Evolutionary conservation across 1,140 invertebrate species (phyloP).

Genomic region (Epicauta chinensis): DNA sequence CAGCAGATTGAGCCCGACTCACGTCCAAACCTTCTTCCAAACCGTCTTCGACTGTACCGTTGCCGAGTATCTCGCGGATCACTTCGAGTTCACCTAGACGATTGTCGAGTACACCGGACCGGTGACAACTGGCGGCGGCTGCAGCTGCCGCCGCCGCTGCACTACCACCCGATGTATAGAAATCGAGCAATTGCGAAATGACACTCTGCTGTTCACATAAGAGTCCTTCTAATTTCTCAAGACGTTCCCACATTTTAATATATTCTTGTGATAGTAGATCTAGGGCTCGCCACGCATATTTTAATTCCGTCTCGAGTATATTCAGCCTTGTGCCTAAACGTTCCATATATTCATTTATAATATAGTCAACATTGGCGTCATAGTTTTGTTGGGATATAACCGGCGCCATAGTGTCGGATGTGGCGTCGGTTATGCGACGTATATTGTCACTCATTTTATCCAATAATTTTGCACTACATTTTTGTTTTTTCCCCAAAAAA

Average conservation of each 20-base stretch:
- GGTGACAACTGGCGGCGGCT: too few species aligned
- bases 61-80: constrained; percentile 54
- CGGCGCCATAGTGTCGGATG: constrained; percentile 34
- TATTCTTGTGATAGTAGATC: constrained; percentile 88
- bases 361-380: constrained; percentile 54
- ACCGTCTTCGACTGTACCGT: constrained; percentile 54
- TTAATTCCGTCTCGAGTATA: constrained; percentile 81
- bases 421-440: constrained; percentile 25
- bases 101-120: constrained; percentile 29
- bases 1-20: constrained; percentile 37
- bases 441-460: constrained; percentile 29
- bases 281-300: constrained; percentile 85
- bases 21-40: constrained; percentile 55
- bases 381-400: constrained; percentile 31
- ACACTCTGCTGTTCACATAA: constrained; percentile 85
- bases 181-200: constrained; percentile 80
- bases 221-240: constrained; percentile 85
- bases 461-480: constrained; percentile 5
- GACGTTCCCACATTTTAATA: constrained; percentile 87
- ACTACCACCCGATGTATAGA: constrained; percentile 49
- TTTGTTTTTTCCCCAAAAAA: background rate
- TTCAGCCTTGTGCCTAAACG: constrained; percentile 76
- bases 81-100: constrained; percentile 49
- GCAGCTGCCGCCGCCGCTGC: constrained; percentile 29
- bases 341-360: constrained; percentile 84